Conservation (phyloP, 1,140 invertebrate species). For the Venturia canescens region DNA sequence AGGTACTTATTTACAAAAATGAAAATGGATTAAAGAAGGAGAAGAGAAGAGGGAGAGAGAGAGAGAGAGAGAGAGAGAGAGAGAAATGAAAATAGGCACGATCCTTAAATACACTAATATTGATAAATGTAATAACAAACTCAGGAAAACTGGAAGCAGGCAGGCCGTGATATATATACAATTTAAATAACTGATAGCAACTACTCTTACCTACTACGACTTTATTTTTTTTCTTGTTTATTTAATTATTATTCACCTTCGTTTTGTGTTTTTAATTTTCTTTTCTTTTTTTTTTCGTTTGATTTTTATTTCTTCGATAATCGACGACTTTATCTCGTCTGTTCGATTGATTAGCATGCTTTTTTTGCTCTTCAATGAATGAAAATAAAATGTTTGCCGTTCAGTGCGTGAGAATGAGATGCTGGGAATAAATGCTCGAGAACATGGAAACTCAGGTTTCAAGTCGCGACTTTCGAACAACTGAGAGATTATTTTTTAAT, state of each 20-base stretch:
- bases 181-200: constrained; percentile 73
- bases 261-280: no score
- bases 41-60: neutral
- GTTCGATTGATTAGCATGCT: no score
- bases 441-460: no score
- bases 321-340: no score
- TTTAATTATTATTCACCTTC: neutral
- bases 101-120: constrained; percentile 63
- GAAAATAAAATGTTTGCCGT: no score
- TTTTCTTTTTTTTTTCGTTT: constrained; percentile 62
- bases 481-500: no score
- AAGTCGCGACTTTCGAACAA: no score
- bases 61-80: neutral
- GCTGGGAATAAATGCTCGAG: no score
- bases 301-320: constrained; percentile 54
- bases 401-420: no score
- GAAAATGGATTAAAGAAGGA: neutral
- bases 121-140: constrained; percentile 73
- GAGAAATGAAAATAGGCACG: constrained; percentile 54
- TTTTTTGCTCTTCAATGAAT: no score
- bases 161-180: constrained; percentile 76
- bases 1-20: constrained; percentile 61
- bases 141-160: constrained; percentile 77
- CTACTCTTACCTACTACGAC: constrained; percentile 62
- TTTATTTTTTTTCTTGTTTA: neutral